Base-by-base conservation (phyloP, 2,113 vertebrate species). In the Proteles cristata region DNA sequence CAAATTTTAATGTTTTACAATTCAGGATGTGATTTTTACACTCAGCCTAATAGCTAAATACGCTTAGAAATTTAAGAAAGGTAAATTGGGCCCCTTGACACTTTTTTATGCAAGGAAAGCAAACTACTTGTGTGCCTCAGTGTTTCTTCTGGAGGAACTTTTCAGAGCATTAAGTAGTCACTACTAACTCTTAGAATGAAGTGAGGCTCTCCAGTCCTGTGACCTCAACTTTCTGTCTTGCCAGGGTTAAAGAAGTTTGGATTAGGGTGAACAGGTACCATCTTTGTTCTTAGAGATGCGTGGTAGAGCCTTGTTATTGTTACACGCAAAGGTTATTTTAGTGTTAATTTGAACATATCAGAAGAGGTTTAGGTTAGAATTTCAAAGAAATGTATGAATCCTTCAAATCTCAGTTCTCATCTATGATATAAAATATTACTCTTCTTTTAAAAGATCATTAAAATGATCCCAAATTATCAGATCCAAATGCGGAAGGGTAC, bases 381-480 rank as follows among this genome's bases (percentile, higher is more conserved):
- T 98, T 93, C 76, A 95, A 83, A 94, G 19, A 82, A 77, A 86
- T 39, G 1, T 55, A 25, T 7, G 39, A 96, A 81, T 53, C n/a
- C 74, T 93, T 90, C 85, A 39, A 63, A 82, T 97, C 21, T n/a
- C 80, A 79, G 25, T 76, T 79, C 68, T 97, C 71, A 65, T 97
- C 48, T 43, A 65, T 69, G 50, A n/a, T 84, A 90, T 61, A 93
- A 97, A 77, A 48, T 79, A 48, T 43, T 87, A 90, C 69, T 94
- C 84, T 91, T 95, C 16, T 95, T 69, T 55, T 94, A 94, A 94
- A 66, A 86, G 66, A 91, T 69, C 10, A 11, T 66, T 66, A 43
- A 85, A 96, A 85, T 91, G 55, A 80, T 26, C 25, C 74, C 26
- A 23, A n/a, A 58, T 17, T 73, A 50, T 89, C 50, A 83, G 45